These are phyloP conservation scores for Andrena chrysosceles DNA, from an alignment of 2,888 invertebrate genomes.

Conservation along the genomic window DNA sequence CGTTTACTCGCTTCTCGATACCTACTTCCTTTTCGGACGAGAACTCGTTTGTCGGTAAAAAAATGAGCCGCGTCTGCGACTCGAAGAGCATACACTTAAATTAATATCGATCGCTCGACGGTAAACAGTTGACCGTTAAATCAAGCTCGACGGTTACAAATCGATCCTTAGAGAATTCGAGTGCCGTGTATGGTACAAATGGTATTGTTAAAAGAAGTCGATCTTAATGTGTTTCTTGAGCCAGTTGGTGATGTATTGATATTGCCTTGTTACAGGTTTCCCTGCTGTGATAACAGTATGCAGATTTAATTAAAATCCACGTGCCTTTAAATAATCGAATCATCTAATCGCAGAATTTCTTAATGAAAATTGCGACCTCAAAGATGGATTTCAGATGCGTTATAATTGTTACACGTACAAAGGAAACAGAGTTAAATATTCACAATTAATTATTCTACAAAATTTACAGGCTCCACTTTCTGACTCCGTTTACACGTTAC, in stretches of 20 bases:
- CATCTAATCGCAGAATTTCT: neutral
- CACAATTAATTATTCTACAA: conserved; percentile 38
- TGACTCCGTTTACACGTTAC: conserved; percentile 10
- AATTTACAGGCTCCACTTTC: conserved; percentile 34
- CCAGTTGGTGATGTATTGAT: neutral
- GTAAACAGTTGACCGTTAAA: conserved; percentile 13
- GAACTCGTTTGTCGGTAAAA: conserved; percentile 37
- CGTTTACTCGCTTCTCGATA: neutral
- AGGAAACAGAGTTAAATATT: conserved; percentile 24
- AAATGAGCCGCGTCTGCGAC: conserved; percentile 30
- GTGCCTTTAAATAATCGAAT: neutral
- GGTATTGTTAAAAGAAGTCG: conserved; percentile 8
- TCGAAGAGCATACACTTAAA: conserved; percentile 30
- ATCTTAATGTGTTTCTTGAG: neutral
- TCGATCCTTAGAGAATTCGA: neutral
- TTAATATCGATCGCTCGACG: conserved; percentile 43
- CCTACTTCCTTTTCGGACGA: neutral
- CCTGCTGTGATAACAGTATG: neutral
- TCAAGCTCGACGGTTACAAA: conserved; percentile 17
- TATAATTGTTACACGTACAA: neutral
- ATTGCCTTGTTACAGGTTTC: neutral
- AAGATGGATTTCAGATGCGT: conserved; percentile 10
- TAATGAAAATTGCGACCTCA: neutral
- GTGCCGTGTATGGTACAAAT: conserved; percentile 5
- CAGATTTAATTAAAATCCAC: neutral